Evolutionary conservation across 2,888 invertebrate species (phyloP).

Genomic region (Fragum whitleyi): DNA sequence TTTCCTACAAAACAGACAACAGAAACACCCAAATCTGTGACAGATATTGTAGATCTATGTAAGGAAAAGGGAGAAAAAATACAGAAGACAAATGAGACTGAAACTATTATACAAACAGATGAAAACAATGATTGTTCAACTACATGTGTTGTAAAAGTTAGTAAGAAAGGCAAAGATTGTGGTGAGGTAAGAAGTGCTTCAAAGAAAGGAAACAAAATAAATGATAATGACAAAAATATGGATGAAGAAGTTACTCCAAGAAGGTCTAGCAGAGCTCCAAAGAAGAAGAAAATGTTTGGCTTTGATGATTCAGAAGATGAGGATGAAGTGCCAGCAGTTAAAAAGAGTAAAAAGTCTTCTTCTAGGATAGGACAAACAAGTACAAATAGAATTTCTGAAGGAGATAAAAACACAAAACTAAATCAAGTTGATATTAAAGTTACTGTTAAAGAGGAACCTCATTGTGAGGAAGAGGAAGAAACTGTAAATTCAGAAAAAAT

Average conservation of each 20-base stretch:
- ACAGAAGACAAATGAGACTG: background rate
- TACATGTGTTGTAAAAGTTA: background rate
- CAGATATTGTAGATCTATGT: background rate
- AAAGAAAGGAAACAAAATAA: background rate
- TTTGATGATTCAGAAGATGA: conserved; percentile 13
- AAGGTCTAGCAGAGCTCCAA: conserved; percentile 15
- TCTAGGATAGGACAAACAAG: background rate
- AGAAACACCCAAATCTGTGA: background rate
- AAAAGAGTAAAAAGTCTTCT: background rate
- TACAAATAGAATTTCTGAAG: background rate
- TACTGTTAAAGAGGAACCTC: too few species aligned
- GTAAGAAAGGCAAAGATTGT: background rate
- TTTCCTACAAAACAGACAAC: conserved; percentile 13
- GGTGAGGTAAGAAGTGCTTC: background rate
- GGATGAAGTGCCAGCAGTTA: background rate
- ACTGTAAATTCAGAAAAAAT: background rate
- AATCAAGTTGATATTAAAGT: background rate
- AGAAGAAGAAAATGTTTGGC: conserved; percentile 24
- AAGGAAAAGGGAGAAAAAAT: background rate
- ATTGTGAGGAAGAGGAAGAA: background rate
- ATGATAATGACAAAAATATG: background rate
- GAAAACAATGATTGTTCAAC: background rate
- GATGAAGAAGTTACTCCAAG: conserved; percentile 1
- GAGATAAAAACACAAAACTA: background rate
- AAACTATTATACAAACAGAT: background rate